Percentiles rank a stretch among this genome's conserved stretches.
Conservation (phyloP, 2,888 invertebrate genomes). For the Drosophila prolongata region DNA sequence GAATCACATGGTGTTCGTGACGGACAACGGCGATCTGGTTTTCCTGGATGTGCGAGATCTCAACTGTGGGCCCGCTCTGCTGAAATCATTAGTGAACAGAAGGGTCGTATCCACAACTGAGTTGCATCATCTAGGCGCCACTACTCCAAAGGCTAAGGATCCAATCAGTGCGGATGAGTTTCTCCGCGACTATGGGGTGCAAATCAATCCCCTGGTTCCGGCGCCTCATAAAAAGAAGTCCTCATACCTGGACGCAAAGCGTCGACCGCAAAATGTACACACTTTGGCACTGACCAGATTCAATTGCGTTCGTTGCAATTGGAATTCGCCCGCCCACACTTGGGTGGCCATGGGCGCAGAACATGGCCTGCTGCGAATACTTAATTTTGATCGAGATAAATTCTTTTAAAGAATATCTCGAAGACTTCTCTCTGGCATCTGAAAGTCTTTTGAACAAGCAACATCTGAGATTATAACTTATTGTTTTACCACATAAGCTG, state of each 20-base stretch:
- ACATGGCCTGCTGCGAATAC: constrained; percentile 81
- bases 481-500: constrained; percentile 8
- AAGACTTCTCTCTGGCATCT: neutral
- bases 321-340: constrained; percentile 64
- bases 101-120: constrained; percentile 62
- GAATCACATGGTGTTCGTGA: constrained; percentile 56
- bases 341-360: constrained; percentile 82
- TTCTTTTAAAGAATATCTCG: constrained; percentile 22
- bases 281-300: constrained; percentile 66
- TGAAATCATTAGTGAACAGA: constrained; percentile 26
- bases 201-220: constrained; percentile 63
- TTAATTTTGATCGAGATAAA: constrained; percentile 54
- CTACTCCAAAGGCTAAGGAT: neutral
- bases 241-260: constrained; percentile 42
- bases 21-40: constrained; percentile 79
- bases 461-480: constrained; percentile 39
- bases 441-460: constrained; percentile 3
- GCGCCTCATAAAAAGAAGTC: constrained; percentile 41
- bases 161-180: constrained; percentile 45
- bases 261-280: constrained; percentile 57
- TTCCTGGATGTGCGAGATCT: constrained; percentile 64
- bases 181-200: constrained; percentile 76
- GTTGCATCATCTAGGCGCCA: constrained; percentile 57
- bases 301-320: constrained; percentile 80
- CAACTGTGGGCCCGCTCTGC: constrained; percentile 52